Percentiles rank a stretch among this genome's conserved stretches.
These are phyloP conservation scores for Oreocharis arfaki DNA, from an alignment of 2,113 vertebrate genomes.

Conservation along the genomic window DNA sequence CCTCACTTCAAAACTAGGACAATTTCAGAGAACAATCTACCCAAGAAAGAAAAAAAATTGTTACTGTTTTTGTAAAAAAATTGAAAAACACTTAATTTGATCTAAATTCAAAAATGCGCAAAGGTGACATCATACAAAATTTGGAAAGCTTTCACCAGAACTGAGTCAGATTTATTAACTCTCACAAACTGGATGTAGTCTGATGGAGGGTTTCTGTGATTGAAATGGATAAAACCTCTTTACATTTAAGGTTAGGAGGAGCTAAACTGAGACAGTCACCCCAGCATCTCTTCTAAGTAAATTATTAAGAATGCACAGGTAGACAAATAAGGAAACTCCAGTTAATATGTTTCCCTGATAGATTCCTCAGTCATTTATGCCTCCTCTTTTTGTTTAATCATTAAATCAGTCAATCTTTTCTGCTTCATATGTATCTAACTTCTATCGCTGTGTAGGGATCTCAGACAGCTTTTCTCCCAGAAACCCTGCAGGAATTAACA, in stretches of 20 bases:
- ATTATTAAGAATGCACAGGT: neutral
- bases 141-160: neutral
- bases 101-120: neutral
- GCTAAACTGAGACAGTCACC: neutral
- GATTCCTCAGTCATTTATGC: neutral
- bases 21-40: neutral
- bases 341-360: constrained; percentile 29
- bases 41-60: neutral
- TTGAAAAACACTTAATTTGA: neutral
- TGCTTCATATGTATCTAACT: neutral
- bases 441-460: neutral
- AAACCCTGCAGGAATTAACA: neutral
- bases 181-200: neutral
- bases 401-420: constrained; percentile 7
- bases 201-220: neutral
- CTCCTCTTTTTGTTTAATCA: constrained; percentile 28
- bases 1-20: neutral
- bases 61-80: neutral
- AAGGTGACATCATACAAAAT: neutral
- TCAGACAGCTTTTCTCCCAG: neutral
- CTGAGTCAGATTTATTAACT: neutral
- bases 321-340: neutral
- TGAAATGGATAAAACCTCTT: neutral
- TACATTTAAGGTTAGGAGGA: neutral
- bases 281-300: neutral